These are phyloP conservation scores for Spicauda simplicius DNA, from an alignment of 2,888 invertebrate species.

Conservation along the genomic window DNA sequence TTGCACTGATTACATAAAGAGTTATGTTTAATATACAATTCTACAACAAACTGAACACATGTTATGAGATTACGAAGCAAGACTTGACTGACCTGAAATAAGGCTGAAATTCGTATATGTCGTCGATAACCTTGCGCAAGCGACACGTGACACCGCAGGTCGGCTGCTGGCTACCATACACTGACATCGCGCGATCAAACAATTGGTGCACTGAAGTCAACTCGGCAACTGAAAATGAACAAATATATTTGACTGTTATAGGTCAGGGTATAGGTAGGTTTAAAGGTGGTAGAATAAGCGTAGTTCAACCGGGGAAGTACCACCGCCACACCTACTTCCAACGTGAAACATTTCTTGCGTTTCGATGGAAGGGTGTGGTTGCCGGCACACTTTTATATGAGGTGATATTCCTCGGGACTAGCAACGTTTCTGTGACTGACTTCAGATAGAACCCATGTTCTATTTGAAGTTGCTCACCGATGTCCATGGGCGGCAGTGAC, in stretches of 20 bases:
- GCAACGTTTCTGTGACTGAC: too few relatives aligned
- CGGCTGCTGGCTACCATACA: constrained; percentile 69
- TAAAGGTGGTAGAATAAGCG: too few relatives aligned
- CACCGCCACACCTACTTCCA: too few relatives aligned
- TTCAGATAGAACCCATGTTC: too few relatives aligned
- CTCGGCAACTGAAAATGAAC: constrained; percentile 61
- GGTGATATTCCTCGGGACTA: too few relatives aligned
- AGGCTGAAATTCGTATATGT: constrained; percentile 79
- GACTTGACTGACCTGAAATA: constrained; percentile 68
- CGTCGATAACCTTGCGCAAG: constrained; percentile 74
- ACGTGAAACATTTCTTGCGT: too few relatives aligned
- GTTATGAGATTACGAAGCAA: constrained; percentile 20
- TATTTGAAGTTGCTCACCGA: too few relatives aligned
- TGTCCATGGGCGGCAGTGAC: too few relatives aligned
- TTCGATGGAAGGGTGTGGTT: too few relatives aligned
- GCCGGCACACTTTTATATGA: too few relatives aligned
- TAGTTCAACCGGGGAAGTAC: too few relatives aligned
- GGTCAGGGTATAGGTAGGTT: too few relatives aligned
- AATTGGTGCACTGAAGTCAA: constrained; percentile 77
- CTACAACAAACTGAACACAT: constrained; percentile 40
- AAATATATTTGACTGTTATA: background rate
- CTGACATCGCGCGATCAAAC: constrained; percentile 72
- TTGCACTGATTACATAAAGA: constrained; percentile 25
- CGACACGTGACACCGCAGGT: constrained; percentile 78
- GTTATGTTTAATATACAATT: constrained; percentile 39